phyloP scores from a whole-genome alignment of 2,888 invertebrate genomes.

The Hypomecis punctinalis region DNA sequence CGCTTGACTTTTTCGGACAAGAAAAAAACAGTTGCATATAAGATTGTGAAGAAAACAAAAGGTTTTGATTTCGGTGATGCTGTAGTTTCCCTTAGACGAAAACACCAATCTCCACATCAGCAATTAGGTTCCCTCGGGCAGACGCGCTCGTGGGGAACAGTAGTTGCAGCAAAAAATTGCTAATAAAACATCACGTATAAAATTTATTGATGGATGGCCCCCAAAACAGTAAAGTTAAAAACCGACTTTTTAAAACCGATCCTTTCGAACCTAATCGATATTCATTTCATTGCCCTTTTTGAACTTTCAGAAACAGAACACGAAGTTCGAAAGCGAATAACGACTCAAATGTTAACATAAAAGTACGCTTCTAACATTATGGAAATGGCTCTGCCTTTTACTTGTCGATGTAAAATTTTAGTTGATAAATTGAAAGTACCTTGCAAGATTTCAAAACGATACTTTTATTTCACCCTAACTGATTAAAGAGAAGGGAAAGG shows the following conservation, averaged over 20 bases:
- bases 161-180: too few species aligned
- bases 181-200: too few species aligned
- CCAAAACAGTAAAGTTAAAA: not conserved
- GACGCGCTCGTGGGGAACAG: too few species aligned
- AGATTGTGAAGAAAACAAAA: too few species aligned
- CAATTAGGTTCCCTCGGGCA: too few species aligned
- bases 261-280: not conserved
- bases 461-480: not conserved
- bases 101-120: too few species aligned
- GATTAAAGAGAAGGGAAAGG: too few species aligned
- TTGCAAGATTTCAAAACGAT: not conserved
- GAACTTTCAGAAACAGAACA: slow-evolving; percentile 9
- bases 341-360: slow-evolving; percentile 10
- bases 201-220: too few species aligned
- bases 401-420: not conserved
- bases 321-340: slow-evolving; percentile 6
- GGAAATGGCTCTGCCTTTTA: slow-evolving; percentile 2
- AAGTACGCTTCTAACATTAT: slow-evolving; percentile 18
- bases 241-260: not conserved
- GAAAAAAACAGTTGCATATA: too few species aligned
- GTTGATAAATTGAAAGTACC: not conserved
- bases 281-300: slow-evolving; percentile 1
- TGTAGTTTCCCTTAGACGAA: too few species aligned
- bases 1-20: too few species aligned
- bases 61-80: too few species aligned